A percentile compares a stretch with the other conserved stretches of the same genome.
Conservation (phyloP, 2,797 vertebrate genomes). For the Microchirus variegatus region DNA sequence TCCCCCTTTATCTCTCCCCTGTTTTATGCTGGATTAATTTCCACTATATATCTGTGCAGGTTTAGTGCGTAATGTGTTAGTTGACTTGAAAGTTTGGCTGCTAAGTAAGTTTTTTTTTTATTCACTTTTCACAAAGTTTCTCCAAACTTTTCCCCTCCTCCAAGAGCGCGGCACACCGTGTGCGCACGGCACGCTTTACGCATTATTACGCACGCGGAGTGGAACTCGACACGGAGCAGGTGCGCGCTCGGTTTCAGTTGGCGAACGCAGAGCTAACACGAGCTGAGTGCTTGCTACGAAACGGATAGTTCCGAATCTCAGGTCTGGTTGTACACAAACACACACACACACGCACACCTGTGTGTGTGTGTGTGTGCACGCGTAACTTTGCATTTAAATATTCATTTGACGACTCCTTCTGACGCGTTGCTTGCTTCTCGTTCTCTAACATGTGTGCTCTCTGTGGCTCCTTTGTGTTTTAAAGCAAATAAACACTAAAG, state of each 20-base stretch:
- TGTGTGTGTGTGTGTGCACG: conserved; percentile 24
- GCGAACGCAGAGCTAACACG: not conserved
- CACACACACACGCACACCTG: conserved; percentile 18
- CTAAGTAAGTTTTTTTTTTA: not conserved
- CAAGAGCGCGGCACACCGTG: conserved; percentile 40
- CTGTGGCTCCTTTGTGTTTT: not conserved
- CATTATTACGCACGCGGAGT: conserved; percentile 52
- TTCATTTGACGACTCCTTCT: conserved; percentile 56
- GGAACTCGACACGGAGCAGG: conserved; percentile 19
- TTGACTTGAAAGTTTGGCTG: not conserved
- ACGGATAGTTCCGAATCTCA: conserved; percentile 50
- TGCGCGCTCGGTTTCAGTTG: conserved; percentile 11
- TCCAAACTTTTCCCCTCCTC: conserved; percentile 22
- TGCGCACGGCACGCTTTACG: conserved; percentile 50
- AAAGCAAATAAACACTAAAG: too few relatives aligned
- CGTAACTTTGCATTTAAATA: conserved; percentile 55
- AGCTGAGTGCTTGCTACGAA: conserved; percentile 29
- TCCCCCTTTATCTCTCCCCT: conserved; percentile 1
- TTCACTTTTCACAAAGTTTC: conserved; percentile 10
- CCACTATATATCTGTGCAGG: conserved; percentile 23
- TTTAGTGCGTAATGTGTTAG: conserved; percentile 18
- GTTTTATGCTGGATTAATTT: conserved; percentile 47
- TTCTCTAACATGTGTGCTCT: conserved; percentile 30
- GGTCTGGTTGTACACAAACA: conserved; percentile 34
- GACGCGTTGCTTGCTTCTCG: conserved; percentile 30